A percentile compares a stretch with the other conserved stretches of the same genome.
These are phyloP conservation scores for Gobius niger DNA, from an alignment of 2,113 vertebrate species.

Conservation along the genomic window DNA sequence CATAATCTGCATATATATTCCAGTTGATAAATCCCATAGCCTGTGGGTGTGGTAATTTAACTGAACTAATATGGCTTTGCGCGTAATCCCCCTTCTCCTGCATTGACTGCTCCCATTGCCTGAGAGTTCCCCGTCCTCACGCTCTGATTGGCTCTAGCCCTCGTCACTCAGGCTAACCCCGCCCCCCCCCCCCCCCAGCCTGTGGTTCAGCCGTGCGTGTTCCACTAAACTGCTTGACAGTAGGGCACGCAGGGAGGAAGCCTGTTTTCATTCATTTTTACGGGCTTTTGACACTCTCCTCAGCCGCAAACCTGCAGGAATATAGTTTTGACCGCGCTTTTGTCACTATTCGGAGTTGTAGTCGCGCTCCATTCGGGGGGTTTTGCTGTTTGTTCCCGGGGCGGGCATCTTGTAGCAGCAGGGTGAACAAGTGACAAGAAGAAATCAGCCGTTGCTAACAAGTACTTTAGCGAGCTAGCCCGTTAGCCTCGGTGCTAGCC, in stretches of 20 bases:
- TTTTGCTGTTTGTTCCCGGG: constrained; percentile 12
- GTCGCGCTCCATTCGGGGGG: constrained; percentile 1
- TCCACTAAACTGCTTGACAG: neutral
- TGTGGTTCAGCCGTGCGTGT: constrained; percentile 40
- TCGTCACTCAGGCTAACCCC: constrained; percentile 43
- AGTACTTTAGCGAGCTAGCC: constrained; percentile 40
- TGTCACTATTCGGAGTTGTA: neutral
- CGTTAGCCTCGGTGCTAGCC: constrained; percentile 52
- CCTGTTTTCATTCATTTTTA: constrained; percentile 16
- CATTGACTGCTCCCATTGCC: constrained; percentile 25
- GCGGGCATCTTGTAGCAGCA: neutral
- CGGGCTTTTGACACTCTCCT: neutral
- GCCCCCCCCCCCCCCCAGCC: constrained; percentile 47
- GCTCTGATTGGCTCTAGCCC: constrained; percentile 1
- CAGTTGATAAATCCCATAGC: neutral
- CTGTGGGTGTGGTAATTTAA: constrained; percentile 42
- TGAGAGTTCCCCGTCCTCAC: fast-evolving
- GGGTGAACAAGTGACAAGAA: constrained; percentile 18
- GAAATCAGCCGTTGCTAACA: constrained; percentile 40
- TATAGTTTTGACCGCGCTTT: neutral
- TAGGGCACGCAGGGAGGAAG: constrained; percentile 27
- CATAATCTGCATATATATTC: neutral
- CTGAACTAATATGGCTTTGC: constrained; percentile 15
- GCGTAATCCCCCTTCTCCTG: constrained; percentile 15
- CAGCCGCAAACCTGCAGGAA: neutral